These are phyloP conservation scores for Cottus gobio DNA, from an alignment of 2,113 vertebrate genomes.

Conservation along the genomic window DNA sequence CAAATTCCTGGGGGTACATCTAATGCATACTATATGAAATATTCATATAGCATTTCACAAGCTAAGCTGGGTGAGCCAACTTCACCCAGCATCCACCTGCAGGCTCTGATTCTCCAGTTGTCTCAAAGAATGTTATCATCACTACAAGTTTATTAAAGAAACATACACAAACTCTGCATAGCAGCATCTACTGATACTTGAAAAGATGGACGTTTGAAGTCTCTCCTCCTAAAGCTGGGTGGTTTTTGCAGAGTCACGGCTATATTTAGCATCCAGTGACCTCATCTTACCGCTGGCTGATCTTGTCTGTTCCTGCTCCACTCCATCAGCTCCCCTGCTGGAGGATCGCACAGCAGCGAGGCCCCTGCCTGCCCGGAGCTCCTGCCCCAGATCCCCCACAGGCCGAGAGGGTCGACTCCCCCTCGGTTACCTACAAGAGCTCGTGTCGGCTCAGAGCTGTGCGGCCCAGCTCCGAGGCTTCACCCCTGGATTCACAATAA, in stretches of 20 bases:
- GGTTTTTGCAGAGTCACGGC: conserved; percentile 21
- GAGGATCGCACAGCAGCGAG: conserved; percentile 18
- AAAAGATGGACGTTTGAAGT: background rate
- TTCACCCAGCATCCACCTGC: conserved; percentile 10
- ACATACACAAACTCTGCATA: background rate
- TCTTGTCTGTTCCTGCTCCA: conserved; percentile 47
- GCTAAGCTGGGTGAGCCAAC: background rate
- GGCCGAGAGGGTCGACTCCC: conserved; percentile 24
- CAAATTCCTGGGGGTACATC: background rate
- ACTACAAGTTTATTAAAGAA: background rate
- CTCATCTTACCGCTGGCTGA: conserved; percentile 10
- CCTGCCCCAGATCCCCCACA: conserved; percentile 49
- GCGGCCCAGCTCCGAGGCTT: conserved; percentile 56
- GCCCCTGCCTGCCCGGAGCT: conserved; percentile 32
- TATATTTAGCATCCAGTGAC: conserved; percentile 39
- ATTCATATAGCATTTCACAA: background rate
- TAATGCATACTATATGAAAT: no score
- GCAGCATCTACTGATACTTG: background rate
- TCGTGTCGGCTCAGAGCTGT: conserved; percentile 50
- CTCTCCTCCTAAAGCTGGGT: conserved; percentile 2
- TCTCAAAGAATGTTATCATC: background rate
- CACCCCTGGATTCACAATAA: conserved; percentile 45
- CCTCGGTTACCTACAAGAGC: conserved; percentile 31
- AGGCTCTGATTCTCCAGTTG: background rate
- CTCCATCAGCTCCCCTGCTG: conserved; percentile 55